A percentile compares a stretch with the other conserved stretches of the same genome.
These are phyloP conservation scores for Nasonia longicornis DNA, from an alignment of 1,140 invertebrate species.

Conservation along the genomic window DNA sequence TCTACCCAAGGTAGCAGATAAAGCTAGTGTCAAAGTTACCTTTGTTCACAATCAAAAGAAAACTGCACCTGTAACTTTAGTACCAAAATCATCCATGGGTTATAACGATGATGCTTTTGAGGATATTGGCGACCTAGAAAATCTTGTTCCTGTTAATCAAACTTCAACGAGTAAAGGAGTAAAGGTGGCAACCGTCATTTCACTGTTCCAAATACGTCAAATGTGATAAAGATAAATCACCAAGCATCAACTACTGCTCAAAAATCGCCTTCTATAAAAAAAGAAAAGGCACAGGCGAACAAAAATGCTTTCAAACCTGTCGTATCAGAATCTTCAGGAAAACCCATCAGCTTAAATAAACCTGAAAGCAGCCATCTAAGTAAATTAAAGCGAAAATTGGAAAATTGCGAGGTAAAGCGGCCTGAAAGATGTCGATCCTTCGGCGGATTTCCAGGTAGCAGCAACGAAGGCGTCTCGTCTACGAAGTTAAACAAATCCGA, in stretches of 20 bases:
- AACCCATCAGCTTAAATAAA: neutral
- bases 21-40: neutral
- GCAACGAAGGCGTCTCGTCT: neutral
- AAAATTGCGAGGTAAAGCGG: conserved; percentile 27
- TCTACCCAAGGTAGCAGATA: neutral
- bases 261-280: neutral
- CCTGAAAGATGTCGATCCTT: conserved; percentile 37
- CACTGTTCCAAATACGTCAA: conserved; percentile 2
- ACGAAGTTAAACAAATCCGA: conserved; percentile 41
- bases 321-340: neutral
- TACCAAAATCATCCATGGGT: neutral
- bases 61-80: neutral
- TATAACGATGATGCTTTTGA: conserved; percentile 2
- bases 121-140: conserved; percentile 1
- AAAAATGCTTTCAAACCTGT: neutral
- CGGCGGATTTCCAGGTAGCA: conserved; percentile 31
- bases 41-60: neutral
- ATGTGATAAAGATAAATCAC: conserved; percentile 2
- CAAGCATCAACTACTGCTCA: neutral
- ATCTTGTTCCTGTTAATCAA: neutral
- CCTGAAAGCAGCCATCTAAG: neutral
- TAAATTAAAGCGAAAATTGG: conserved; percentile 40
- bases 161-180: neutral
- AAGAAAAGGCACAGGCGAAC: neutral
- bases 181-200: neutral